phyloP scores from a whole-genome alignment of 2,888 invertebrate genomes.

The Punctoribates punctum region DNA sequence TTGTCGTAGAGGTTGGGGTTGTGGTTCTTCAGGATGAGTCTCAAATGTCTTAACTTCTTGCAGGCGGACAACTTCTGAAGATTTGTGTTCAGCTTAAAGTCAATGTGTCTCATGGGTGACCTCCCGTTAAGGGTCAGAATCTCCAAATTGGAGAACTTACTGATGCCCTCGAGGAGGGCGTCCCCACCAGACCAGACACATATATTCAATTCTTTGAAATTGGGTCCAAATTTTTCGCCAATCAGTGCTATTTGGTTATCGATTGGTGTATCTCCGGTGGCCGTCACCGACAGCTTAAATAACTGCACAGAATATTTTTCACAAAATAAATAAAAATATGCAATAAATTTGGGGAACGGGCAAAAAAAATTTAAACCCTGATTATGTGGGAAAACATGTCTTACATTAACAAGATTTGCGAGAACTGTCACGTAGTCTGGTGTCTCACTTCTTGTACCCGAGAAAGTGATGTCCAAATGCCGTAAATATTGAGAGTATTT shows the following conservation, averaged over 20 bases:
- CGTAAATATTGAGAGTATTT: constrained; percentile 39
- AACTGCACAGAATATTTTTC: too few species aligned
- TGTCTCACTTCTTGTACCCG: constrained; percentile 33
- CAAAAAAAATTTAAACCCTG: too few species aligned
- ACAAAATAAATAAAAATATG: too few species aligned
- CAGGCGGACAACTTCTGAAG: constrained; percentile 24
- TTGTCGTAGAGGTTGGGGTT: constrained; percentile 21
- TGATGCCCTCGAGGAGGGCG: constrained; percentile 15
- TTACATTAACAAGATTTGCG: constrained; percentile 17
- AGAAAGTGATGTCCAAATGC: constrained; percentile 36
- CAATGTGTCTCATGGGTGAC: constrained; percentile 41
- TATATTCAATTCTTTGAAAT: constrained; percentile 32
- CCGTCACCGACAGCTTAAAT: constrained; percentile 36
- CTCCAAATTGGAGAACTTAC: constrained; percentile 24
- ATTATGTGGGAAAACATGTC: not conserved
- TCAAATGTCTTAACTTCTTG: constrained; percentile 24
- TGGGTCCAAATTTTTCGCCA: not conserved
- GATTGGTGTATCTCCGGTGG: constrained; percentile 25
- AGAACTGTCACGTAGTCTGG: constrained; percentile 31
- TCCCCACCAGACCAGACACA: constrained; percentile 41
- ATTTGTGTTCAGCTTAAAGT: constrained; percentile 28
- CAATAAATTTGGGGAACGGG: too few species aligned
- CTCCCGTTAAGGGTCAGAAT: constrained; percentile 39
- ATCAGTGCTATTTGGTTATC: constrained; percentile 31
- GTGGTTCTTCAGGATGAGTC: constrained; percentile 40